phyloP scores from a whole-genome alignment of 2,113 vertebrate genomes.

The Apeltes quadracus region DNA sequence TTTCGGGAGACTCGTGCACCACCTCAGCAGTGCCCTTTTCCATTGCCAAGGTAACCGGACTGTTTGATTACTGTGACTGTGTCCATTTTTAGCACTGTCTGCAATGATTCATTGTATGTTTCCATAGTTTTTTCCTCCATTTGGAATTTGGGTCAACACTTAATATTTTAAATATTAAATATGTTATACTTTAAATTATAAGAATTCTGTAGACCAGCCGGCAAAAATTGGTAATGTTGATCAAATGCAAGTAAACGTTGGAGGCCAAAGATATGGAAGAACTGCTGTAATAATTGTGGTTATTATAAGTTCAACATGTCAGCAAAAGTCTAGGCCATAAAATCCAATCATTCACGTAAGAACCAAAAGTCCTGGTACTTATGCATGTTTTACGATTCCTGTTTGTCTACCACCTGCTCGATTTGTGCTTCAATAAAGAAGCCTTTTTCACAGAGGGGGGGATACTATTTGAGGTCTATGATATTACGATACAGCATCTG shows the following conservation, averaged over 20 bases:
- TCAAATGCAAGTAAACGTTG: neutral
- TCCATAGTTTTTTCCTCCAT: conserved; percentile 47
- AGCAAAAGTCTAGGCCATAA: neutral
- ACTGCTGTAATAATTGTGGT: neutral
- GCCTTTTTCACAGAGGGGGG: conserved; percentile 42
- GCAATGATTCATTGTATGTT: conserved; percentile 63
- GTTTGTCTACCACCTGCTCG: conserved; percentile 31
- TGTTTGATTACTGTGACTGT: conserved; percentile 70
- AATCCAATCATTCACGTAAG: conserved; percentile 19
- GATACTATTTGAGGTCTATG: conserved; percentile 55
- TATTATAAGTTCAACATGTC: neutral
- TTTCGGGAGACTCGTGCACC: conserved; percentile 18
- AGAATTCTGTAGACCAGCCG: neutral
- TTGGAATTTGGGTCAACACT: conserved; percentile 8
- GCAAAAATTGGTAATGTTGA: neutral
- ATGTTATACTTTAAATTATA: too few species aligned
- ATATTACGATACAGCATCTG: conserved; percentile 5
- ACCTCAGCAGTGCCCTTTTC: conserved; percentile 45
- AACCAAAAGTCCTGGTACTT: conserved; percentile 20
- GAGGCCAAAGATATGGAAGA: neutral
- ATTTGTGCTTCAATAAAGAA: conserved; percentile 36
- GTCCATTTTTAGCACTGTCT: conserved; percentile 53
- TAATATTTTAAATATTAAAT: too few species aligned
- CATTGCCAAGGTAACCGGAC: conserved; percentile 58
- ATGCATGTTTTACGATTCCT: conserved; percentile 31